phyloP scores from a whole-genome alignment of 2,888 invertebrate species.

The Diadegma fenestrale region DNA sequence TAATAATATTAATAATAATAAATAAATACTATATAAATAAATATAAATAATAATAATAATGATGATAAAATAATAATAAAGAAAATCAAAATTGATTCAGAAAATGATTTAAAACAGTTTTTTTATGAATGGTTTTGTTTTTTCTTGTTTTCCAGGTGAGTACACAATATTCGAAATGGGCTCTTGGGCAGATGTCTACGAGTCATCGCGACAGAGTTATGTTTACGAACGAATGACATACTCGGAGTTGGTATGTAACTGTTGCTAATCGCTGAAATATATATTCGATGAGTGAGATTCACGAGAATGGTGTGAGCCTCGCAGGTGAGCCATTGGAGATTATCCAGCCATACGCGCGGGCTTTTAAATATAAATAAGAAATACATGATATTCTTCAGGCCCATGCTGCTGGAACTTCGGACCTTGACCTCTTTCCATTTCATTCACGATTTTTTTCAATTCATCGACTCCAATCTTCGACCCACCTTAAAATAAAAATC shows the following conservation, averaged over 20 bases:
- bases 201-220: slow-evolving; percentile 39
- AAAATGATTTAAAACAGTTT: neutral
- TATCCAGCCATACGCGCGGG: neutral
- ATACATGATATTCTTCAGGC: neutral
- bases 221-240: slow-evolving; percentile 36
- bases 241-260: slow-evolving; percentile 60
- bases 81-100: neutral
- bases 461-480: neutral
- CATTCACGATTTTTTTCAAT: slow-evolving; percentile 6
- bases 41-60: too few relatives aligned
- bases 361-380: neutral
- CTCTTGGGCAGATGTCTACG: slow-evolving; percentile 49
- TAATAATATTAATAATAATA: too few relatives aligned
- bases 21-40: too few relatives aligned
- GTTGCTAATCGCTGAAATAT: slow-evolving; percentile 55
- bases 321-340: slow-evolving; percentile 42
- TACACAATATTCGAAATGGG: slow-evolving; percentile 63
- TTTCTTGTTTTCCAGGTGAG: slow-evolving; percentile 79
- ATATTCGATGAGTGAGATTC: slow-evolving; percentile 51
- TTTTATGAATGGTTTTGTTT: slow-evolving; percentile 35
- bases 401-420: neutral
- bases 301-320: slow-evolving; percentile 29
- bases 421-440: neutral
- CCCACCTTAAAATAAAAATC: neutral
- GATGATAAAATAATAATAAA: too few relatives aligned